These are phyloP conservation scores for Etheostoma perlongum DNA, from an alignment of 2,797 vertebrate species.

Conservation along the genomic window DNA sequence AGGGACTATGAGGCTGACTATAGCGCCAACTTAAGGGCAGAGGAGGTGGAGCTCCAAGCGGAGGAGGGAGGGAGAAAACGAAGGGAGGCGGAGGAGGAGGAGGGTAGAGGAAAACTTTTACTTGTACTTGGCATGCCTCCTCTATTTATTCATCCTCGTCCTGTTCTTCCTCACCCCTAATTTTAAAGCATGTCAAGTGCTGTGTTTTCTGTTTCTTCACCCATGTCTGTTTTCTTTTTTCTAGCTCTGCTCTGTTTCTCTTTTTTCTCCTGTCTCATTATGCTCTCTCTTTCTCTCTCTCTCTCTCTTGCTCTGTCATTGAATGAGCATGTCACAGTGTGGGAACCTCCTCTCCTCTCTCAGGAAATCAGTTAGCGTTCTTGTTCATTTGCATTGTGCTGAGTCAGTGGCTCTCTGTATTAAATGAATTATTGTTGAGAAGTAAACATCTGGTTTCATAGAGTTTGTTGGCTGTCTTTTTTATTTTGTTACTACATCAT, in stretches of 20 bases:
- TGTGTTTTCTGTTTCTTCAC: constrained; percentile 8
- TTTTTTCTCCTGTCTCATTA: constrained; percentile 6
- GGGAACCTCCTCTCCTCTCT: constrained; percentile 48
- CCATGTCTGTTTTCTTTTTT: constrained; percentile 2
- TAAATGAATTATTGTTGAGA: not conserved
- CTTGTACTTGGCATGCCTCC: constrained; percentile 77
- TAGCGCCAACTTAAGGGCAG: constrained; percentile 72
- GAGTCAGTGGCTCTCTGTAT: not conserved
- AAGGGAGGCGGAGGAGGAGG: constrained; percentile 63
- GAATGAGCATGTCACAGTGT: constrained; percentile 54
- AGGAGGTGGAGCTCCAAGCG: constrained; percentile 66
- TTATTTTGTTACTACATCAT: constrained; percentile 2
- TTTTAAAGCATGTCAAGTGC: constrained; percentile 29
- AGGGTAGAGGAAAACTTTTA: constrained; percentile 79
- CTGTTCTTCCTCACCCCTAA: constrained; percentile 25
- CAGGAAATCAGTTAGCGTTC: constrained; percentile 13
- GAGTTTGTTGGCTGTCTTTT: not conserved
- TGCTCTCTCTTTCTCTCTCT: not conserved
- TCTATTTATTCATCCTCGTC: constrained; percentile 22
- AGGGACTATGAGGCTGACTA: constrained; percentile 81
- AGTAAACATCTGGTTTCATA: not conserved
- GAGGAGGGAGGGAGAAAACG: constrained; percentile 71
- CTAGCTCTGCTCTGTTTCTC: not conserved
- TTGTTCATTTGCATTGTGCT: constrained; percentile 13
- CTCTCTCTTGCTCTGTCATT: constrained; percentile 5